Conservation (phyloP, 2,888 invertebrate genomes). For the Argynnis bischoffii region DNA sequence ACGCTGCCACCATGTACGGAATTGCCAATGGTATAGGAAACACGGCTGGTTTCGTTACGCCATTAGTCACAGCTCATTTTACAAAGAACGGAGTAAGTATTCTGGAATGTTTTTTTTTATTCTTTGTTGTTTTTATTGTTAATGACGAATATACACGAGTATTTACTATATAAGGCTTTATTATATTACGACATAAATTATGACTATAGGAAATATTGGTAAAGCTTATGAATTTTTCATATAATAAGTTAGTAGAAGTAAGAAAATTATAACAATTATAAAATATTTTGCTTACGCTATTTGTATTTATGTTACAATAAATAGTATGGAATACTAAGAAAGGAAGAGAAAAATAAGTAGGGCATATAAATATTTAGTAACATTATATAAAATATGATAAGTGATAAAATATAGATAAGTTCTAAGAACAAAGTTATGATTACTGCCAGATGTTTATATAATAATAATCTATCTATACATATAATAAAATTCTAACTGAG, state of each 20-base stretch:
- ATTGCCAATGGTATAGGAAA: conserved; percentile 89
- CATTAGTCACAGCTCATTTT: conserved; percentile 86
- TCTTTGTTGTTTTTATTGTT: too few species aligned
- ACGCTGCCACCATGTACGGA: conserved; percentile 89
- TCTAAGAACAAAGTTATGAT: too few species aligned
- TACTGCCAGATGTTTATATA: too few species aligned
- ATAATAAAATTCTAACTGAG: too few species aligned
- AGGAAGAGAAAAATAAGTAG: background rate
- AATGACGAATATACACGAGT: too few species aligned
- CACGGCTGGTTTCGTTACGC: conserved; percentile 87
- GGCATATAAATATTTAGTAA: too few species aligned
- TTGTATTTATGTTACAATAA: background rate
- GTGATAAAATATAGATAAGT: too few species aligned
- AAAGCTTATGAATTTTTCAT: conserved; percentile 21
- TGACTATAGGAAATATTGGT: too few species aligned
- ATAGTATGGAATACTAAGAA: background rate
- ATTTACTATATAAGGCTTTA: too few species aligned
- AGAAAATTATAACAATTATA: conserved; percentile 28
- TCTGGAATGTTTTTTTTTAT: background rate
- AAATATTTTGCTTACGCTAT: background rate
- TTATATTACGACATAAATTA: too few species aligned
- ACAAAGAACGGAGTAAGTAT: conserved; percentile 81
- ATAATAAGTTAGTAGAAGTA: conserved; percentile 3
- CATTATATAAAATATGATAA: too few species aligned
- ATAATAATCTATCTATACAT: too few species aligned